Evolutionary conservation across 2,797 vertebrate genomes (phyloP), one percentile per base, ranked within the genome.

Genomic region (Sebastes hopkinsi): DNA sequence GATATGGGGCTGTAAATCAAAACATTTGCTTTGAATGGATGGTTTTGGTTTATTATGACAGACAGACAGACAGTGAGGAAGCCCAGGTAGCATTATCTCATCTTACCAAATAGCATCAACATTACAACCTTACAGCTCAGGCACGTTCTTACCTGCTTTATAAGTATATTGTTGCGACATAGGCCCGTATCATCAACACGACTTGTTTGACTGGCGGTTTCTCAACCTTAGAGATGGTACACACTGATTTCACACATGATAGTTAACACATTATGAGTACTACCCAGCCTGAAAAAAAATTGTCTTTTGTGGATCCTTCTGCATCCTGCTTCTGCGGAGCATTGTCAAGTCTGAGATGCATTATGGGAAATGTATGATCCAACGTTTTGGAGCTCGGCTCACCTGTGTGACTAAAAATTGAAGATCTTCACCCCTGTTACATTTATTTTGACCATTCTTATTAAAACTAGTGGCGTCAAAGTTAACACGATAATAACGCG

Each of bases 131-230:
- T 38, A 23, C 32, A 36, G 20, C 70, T 66, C 68, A 85, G 77
- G 82, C 92, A 79, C 5, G 92, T 88, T 85, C 64, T 62, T 72
- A 81, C 92, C 61, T 90, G 91, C 50, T 72, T 34, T 75, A 14
- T 42, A 27, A 0, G 14, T 68, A 30, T 38, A 30, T 14, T 79
- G 79, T 87, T 89, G 85, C 72, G 2, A 88, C 83, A 91, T 6
- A 13, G 10, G 7, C 75, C 11, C 29, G 27, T 30, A 79, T 80
- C 62, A 75, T 82, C 59, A 78, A 59, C 32, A 54, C 70, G 62
- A 84, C 69, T 50, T 67, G 52, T 78, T 30, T 79, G 29, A 66
- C 62, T 30, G 32, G 32, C 6, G 62, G 64, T 71, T 55, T 87
- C 62, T 61, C 32, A 74, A 62, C 22, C 22, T 75, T 12, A 55